Evolutionary conservation across 2,888 invertebrate genomes (phyloP), one percentile per base, ranked within the genome.

Genomic region (Hedychridium roseum): DNA sequence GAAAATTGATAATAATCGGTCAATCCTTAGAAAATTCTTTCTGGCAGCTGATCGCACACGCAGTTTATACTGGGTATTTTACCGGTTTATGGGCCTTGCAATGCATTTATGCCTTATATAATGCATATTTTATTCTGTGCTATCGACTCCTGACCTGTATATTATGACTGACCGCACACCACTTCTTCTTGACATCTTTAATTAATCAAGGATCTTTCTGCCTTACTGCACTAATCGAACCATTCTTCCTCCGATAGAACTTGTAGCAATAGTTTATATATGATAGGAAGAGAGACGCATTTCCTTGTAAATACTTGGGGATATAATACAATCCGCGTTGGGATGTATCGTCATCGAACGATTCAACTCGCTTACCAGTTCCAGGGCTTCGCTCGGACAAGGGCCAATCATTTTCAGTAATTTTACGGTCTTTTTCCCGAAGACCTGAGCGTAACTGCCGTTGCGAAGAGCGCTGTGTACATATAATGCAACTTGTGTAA

Each of bases 81-180:
- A 40, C 34, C 61, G 59, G 58, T 52, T 50, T 50, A 12, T 53
- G 64, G 70, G 58, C 42, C 30, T 50, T 52, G 51, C 44, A 32
- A 42, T 50, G n/a, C 15, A 43, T 55, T 44, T 44, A 34, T 39
- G 56, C 57, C 57, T 64, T 61, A 64, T 65, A 68, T 48, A 68
- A 57, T 55, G 63, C 63, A 57, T 62, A 62, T 63, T 59, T 57
- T 62, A 72, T 67, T 76, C 77, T 76, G 74, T 76, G 77, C 76
- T 78, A 72, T 74, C 63, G 70, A 70, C 52, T 57, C 64, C 57
- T 50, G 66, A 74, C 62, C 65, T 62, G 43, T 40, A 16, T 28
- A 31, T 14, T 47, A 63, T 43, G 68, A 71, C 70, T 61, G 71
- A 66, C 60, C 58, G 57, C 51, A 63, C n/a, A n/a, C 57, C 61